A percentile compares a stretch with the other conserved stretches of the same genome.
phyloP scores from a whole-genome alignment of 1,140 invertebrate genomes.

The Drosophila bifasciata region DNA sequence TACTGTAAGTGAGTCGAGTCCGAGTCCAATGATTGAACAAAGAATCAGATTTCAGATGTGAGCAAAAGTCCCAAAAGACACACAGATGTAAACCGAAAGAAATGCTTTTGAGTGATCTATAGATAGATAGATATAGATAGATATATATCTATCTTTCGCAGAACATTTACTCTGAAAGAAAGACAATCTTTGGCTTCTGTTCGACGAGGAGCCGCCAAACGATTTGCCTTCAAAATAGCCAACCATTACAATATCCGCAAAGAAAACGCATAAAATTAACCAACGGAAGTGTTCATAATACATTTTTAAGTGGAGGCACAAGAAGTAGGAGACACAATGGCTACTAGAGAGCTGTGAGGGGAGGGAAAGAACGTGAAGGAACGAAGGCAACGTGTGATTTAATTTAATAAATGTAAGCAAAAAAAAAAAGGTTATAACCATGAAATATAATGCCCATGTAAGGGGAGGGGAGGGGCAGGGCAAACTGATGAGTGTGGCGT shows the following conservation, averaged over 20 bases:
- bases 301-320: slow-evolving; percentile 51
- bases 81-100: no score
- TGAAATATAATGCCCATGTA: slow-evolving; percentile 46
- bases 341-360: slow-evolving; percentile 4
- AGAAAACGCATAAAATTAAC: slow-evolving; percentile 47
- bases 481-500: slow-evolving; percentile 45
- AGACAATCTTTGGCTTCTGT: no score
- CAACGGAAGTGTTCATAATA: slow-evolving; percentile 55
- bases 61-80: slow-evolving; percentile 15
- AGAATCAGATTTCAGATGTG: slow-evolving; percentile 34
- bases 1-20: slow-evolving; percentile 14
- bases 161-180: no score
- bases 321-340: slow-evolving; percentile 16
- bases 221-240: slow-evolving; percentile 46
- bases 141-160: no score
- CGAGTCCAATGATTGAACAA: slow-evolving; percentile 39
- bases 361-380: slow-evolving; percentile 20
- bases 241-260: slow-evolving; percentile 40
- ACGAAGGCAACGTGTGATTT: slow-evolving; percentile 51
- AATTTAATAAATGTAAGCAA: slow-evolving; percentile 51
- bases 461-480: not conserved
- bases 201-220: slow-evolving; percentile 2
- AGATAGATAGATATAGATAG: no score
- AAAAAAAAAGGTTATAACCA: slow-evolving; percentile 42
- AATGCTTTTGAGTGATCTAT: no score